These are phyloP conservation scores for Scaptomyza hsui DNA, from an alignment of 1,140 invertebrate genomes.

Conservation along the genomic window DNA sequence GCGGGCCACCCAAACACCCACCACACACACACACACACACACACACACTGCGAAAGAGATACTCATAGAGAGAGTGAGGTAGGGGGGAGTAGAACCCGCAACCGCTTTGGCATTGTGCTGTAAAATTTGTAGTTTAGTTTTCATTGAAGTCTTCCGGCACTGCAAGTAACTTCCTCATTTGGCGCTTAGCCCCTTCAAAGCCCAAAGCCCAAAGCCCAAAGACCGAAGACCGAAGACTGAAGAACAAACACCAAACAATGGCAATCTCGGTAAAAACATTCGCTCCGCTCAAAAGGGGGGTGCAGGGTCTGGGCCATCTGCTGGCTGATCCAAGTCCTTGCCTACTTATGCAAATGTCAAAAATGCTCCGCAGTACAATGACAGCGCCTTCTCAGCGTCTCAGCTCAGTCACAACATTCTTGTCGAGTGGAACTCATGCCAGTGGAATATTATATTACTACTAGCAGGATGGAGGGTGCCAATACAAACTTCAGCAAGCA, in stretches of 20 bases:
- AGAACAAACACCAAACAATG: constrained; percentile 39
- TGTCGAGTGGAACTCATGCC: not conserved
- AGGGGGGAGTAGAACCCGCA: not conserved
- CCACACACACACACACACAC: constrained; percentile 1
- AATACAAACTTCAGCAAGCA: too few species aligned
- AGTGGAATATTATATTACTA: not conserved
- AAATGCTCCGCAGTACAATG: constrained; percentile 57
- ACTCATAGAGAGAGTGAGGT: not conserved
- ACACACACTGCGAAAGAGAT: constrained; percentile 5
- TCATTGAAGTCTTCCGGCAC: constrained; percentile 42
- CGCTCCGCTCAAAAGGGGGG: too few species aligned
- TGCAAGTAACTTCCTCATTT: constrained; percentile 54
- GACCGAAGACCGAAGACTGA: not conserved
- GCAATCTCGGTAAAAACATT: constrained; percentile 15
- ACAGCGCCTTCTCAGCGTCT: constrained; percentile 29
- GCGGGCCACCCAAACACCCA: constrained; percentile 26
- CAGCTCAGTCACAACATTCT: constrained; percentile 2
- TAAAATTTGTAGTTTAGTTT: constrained; percentile 44
- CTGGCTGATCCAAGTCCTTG: constrained; percentile 14
- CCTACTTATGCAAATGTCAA: constrained; percentile 61
- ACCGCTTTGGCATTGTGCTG: constrained; percentile 24
- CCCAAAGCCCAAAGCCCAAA: constrained; percentile 26
- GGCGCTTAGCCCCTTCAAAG: constrained; percentile 11
- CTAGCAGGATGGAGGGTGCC: too few species aligned
- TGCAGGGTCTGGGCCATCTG: constrained; percentile 8